A percentile compares a stretch with the other conserved stretches of the same genome.
phyloP scores from a whole-genome alignment of 2,797 vertebrate species.

The Kryptopterus vitreolus region DNA sequence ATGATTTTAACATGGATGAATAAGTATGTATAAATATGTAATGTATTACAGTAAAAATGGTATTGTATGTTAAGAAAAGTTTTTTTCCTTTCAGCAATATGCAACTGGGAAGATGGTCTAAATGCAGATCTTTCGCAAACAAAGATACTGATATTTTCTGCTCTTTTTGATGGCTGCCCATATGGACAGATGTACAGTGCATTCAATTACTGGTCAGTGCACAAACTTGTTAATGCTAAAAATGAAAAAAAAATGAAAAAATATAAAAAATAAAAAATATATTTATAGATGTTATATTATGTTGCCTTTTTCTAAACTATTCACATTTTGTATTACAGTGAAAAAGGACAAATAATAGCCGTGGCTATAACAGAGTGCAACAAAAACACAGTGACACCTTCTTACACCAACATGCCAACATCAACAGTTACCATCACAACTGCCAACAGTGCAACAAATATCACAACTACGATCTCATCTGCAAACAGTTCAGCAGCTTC shows the following conservation, averaged over 20 bases:
- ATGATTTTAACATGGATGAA: not conserved
- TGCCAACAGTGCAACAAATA: not conserved
- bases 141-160: not conserved
- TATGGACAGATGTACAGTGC: not conserved
- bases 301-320: not conserved
- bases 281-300: not conserved
- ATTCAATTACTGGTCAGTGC: constrained; percentile 44
- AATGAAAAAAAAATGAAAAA: no score
- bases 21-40: not conserved
- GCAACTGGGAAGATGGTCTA: constrained; percentile 17
- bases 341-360: constrained; percentile 36
- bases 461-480: not conserved
- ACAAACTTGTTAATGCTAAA: no score
- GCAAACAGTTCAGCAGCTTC: constrained; percentile 1
- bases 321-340: constrained; percentile 52
- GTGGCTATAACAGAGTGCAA: constrained; percentile 58
- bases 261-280: no score
- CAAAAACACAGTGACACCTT: rapidly evolving
- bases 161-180: not conserved
- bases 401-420: constrained; percentile 25
- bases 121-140: not conserved
- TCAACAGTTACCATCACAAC: constrained; percentile 1
- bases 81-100: constrained; percentile 27
- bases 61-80: no score
- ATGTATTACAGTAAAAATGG: not conserved